phyloP scores from a whole-genome alignment of 1,140 invertebrate genomes.

The Proales similis region DNA sequence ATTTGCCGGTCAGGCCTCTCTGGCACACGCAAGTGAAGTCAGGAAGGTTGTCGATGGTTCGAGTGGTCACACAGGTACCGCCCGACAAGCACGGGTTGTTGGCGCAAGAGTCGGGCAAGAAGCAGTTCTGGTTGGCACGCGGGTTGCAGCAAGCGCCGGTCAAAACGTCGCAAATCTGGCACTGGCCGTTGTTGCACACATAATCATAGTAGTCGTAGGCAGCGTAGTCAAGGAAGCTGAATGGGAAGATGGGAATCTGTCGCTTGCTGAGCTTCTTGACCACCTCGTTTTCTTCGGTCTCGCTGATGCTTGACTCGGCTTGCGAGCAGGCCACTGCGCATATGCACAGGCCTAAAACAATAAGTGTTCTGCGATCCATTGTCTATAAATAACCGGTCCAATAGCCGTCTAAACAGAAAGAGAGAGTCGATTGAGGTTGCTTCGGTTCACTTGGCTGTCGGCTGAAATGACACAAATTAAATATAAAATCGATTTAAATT shows the following conservation, averaged over 20 bases:
- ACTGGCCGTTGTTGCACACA: conserved; percentile 1
- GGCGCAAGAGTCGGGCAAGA: conserved; percentile 24
- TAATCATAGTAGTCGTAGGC: conserved; percentile 37
- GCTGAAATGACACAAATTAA: too few species aligned
- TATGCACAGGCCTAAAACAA: too few species aligned
- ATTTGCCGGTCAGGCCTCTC: conserved; percentile 34
- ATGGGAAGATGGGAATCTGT: conserved; percentile 35
- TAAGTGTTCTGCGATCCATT: too few species aligned
- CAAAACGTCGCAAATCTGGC: conserved; percentile 35
- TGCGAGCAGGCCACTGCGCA: too few species aligned
- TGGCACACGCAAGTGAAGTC: conserved; percentile 33
- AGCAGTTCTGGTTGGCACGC: conserved; percentile 2
- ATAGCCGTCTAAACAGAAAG: too few species aligned
- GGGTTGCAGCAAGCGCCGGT: conserved; percentile 29
- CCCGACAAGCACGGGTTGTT: conserved; percentile 33
- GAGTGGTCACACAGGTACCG: conserved; percentile 28
- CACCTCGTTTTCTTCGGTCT: too few species aligned
- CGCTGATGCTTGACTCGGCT: too few species aligned
- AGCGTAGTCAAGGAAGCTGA: conserved; percentile 26
- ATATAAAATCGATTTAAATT: too few species aligned
- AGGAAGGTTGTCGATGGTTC: not conserved
- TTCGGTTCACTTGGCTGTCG: too few species aligned
- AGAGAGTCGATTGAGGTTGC: too few species aligned
- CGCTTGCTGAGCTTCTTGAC: too few species aligned
- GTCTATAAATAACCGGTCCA: too few species aligned